Evolutionary conservation across 1,140 invertebrate species (phyloP).

Genomic region (Heterodera schachtii): DNA sequence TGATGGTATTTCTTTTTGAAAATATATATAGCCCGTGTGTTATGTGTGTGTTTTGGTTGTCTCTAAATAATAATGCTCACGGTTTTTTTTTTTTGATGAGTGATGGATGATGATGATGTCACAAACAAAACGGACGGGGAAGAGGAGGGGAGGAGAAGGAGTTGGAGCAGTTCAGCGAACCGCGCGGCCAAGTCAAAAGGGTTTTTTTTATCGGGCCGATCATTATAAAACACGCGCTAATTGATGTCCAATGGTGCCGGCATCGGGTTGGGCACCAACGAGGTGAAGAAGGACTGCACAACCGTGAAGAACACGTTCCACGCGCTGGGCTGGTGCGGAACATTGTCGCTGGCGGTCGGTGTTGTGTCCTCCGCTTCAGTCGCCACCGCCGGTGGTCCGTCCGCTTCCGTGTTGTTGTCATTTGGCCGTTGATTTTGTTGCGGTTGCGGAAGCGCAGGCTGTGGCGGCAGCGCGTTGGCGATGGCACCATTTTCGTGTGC

Average conservation of each 20-base stretch:
- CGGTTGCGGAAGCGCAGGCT: not conserved
- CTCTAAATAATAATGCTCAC: no score
- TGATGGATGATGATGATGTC: no score
- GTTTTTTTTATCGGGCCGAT: no score
- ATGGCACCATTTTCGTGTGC: not conserved
- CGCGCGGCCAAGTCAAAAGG: no score
- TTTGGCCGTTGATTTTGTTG: not conserved
- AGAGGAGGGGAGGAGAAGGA: no score
- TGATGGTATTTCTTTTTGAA: no score
- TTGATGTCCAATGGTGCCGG: slow-evolving; percentile 28
- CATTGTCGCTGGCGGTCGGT: not conserved
- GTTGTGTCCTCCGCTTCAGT: not conserved
- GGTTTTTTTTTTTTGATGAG: no score
- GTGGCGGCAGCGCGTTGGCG: not conserved
- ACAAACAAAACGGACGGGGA: no score
- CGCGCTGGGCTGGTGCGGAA: not conserved
- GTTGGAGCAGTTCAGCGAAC: no score
- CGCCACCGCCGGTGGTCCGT: not conserved
- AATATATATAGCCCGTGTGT: no score
- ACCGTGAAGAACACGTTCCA: slow-evolving; percentile 10
- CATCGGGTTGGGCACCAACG: slow-evolving; percentile 20
- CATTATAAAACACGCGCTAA: not conserved
- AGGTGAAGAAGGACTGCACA: slow-evolving; percentile 29
- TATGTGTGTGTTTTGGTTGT: no score
- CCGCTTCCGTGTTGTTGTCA: not conserved